Percentiles rank a stretch among this genome's conserved stretches.
Conservation (phyloP, 2,888 invertebrate species). For the Melanotus villosus region DNA sequence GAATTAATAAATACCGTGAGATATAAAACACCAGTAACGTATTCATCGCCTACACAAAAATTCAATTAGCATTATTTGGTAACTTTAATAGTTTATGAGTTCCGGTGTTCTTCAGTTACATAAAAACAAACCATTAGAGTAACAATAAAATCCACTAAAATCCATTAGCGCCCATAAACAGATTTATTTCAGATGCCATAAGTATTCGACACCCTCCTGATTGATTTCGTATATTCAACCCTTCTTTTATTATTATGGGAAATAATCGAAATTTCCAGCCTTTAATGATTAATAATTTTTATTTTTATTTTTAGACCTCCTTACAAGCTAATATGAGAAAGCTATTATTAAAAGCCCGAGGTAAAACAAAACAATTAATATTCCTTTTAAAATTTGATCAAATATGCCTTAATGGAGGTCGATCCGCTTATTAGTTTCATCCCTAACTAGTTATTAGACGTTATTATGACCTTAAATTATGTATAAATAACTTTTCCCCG, state of each 20-base stretch:
- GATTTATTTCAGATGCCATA: conserved; percentile 4
- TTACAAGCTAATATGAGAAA: too few relatives aligned
- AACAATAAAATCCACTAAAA: conserved; percentile 33
- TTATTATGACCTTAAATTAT: conserved; percentile 26
- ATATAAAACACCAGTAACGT: neutral
- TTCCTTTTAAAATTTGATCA: neutral
- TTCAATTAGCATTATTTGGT: conserved; percentile 39
- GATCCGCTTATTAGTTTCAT: neutral
- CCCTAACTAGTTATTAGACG: conserved; percentile 14
- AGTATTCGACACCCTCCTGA: neutral
- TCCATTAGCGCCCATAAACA: conserved; percentile 24
- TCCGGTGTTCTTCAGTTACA: conserved; percentile 15
- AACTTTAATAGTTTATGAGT: conserved; percentile 34
- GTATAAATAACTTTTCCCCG: neutral
- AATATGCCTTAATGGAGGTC: conserved; percentile 6
- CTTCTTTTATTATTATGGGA: conserved; percentile 2
- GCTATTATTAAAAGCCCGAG: too few relatives aligned
- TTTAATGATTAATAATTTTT: too few relatives aligned
- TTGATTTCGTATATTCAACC: conserved; percentile 2
- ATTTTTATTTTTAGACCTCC: too few relatives aligned
- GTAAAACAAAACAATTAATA: neutral
- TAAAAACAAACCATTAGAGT: conserved; percentile 29
- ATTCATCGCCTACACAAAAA: conserved; percentile 31
- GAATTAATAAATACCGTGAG: conserved; percentile 11
- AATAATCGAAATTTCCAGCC: too few relatives aligned